Evolutionary conservation across 1,140 invertebrate genomes (phyloP), one percentile per base, ranked within the genome.

Genomic region (Eriosoma lanigerum): DNA sequence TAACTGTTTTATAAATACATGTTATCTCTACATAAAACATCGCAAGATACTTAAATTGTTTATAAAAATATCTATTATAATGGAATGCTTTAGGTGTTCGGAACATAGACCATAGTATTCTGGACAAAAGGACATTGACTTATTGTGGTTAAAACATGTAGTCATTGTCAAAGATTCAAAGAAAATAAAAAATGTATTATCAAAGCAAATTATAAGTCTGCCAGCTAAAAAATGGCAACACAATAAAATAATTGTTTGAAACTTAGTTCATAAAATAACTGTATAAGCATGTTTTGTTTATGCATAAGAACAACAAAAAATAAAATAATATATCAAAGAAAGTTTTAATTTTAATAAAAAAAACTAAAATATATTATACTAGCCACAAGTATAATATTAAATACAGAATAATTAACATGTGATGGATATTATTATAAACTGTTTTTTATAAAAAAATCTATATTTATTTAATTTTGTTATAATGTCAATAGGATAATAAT

Each of bases 81-180:
- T 75, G 15, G 48, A 75, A 75, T 75, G 13, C n/a, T 19, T 56
- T 5, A 32, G 12, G 19, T n/a, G n/a, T n/a, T n/a, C n/a, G n/a
- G n/a, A n/a, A n/a, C n/a, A n/a, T n/a, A n/a, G n/a, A 75, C 56
- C 29, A 73, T 73, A 73, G 6, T 29, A 24, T 38, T 32, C 50
- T 56, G 52, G 29, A 75, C 26, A 75, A 75, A 73, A 54, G n/a
- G 52, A 15, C 72, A 75, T 54, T 75, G 72, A 75, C 50, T 75
- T 56, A 56, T 56, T 75, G 52, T 75, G 52, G 50, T 75, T 66
- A 66, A 44, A 72, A 48, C 38, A 56, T 46, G n/a, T 56, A 44
- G 26, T 56, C 72, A 75, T 75, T 75, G 72, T 75, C 10, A 56
- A 38, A 44, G 72, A n/a, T n/a, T n/a, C n/a, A n/a, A n/a, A 75